Conservation (phyloP, 1,140 invertebrate genomes). For the Telenomus remus region DNA sequence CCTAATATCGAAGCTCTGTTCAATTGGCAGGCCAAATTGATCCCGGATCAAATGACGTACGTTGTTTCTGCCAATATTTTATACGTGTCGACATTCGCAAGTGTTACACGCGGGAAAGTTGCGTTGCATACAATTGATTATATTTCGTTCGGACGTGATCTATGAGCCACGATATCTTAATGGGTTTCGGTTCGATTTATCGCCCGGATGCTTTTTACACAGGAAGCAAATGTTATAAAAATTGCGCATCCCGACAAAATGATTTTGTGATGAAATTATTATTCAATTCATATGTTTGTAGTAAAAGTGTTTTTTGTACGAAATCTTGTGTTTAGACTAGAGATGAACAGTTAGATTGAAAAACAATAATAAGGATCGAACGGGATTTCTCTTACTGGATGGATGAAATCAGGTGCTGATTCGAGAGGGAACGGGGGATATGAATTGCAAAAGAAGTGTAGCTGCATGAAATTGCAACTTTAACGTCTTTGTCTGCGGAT, state of each 20-base stretch:
- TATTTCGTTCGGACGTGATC: slow-evolving; percentile 39
- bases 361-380: slow-evolving; percentile 1
- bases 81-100: slow-evolving; percentile 31
- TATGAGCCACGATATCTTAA: slow-evolving; percentile 38
- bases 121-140: slow-evolving; percentile 51
- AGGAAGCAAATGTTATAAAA: background rate
- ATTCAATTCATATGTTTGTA: too few relatives aligned
- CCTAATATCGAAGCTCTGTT: background rate
- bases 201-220: slow-evolving; percentile 25
- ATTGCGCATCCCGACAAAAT: too few relatives aligned
- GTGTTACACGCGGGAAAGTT: slow-evolving; percentile 52
- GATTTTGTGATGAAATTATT: too few relatives aligned
- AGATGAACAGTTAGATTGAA: background rate
- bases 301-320: too few relatives aligned
- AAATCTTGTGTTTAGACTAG: too few relatives aligned
- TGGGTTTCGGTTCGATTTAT: slow-evolving; percentile 38
- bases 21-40: slow-evolving; percentile 32
- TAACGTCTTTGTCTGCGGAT: slow-evolving; percentile 40
- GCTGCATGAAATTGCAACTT: slow-evolving; percentile 38
- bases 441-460: slow-evolving; percentile 11
- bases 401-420: slow-evolving; percentile 13
- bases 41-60: slow-evolving; percentile 36
- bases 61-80: slow-evolving; percentile 44
- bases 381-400: slow-evolving; percentile 17
- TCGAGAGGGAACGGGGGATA: slow-evolving; percentile 16